Evolutionary conservation across 2,797 vertebrate species (phyloP), one percentile per base, ranked within the genome.

Genomic region (Oophaga sylvatica): DNA sequence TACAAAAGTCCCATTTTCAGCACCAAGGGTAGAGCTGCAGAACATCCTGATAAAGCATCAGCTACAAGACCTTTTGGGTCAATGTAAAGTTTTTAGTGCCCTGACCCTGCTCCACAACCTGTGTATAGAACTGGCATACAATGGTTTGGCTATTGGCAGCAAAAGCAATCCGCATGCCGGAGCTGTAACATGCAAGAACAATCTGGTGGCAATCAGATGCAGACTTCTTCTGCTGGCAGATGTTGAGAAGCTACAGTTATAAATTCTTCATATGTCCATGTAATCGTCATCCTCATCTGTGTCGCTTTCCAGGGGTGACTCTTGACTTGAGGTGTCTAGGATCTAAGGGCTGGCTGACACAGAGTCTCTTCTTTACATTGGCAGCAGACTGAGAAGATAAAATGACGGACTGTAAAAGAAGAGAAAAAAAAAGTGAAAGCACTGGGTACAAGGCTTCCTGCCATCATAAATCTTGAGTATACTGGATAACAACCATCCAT

Each of bases 341-440:
- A 98, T 97, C 94, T 99, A 92, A 99, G 95, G 17, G 96, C 98
- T 0, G 98, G 98, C 94, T 99, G 98, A 92, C 96, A 96, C 90
- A 99, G 95, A 16, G 94, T 97, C 95, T 99, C 92, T 98, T 99
- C 92, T 98, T 97, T 91, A 99, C 98, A 0, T 96, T 99, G 94
- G 98, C 98, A 5, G 98, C 98, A 7, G 98, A 99, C 95, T 99
- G 98, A 89, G 98, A 98, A 0, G 98, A 97, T 90, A 99, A 94
- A 94, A 99, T 99, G 92, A 97, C 97, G 86, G 97, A 98, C 98
- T 99, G 95, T 88, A 90, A 85, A 0, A 83, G 59, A 83, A 48
- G 17, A 60, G 48, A 59, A 78, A 63, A 41, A 2, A 68, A 78
- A 63, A 41, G 15, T 79, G 31, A 88, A n/a, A 15, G 20, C 53